phyloP scores from a whole-genome alignment of 2,888 invertebrate genomes.

The Molorchus minor region DNA sequence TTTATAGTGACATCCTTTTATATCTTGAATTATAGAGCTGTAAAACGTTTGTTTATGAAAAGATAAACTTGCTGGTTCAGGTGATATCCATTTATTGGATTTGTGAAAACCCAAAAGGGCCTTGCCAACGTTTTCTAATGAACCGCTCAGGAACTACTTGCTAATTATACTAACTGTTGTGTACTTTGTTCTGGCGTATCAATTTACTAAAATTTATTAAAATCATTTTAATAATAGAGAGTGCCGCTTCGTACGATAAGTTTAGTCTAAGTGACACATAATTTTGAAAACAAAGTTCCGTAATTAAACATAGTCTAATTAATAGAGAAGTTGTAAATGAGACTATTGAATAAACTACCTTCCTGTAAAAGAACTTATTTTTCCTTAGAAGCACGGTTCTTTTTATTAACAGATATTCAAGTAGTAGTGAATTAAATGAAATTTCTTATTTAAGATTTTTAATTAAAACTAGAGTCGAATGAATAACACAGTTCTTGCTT shows the following conservation, averaged over 20 bases:
- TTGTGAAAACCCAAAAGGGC: no score
- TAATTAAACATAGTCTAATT: no score
- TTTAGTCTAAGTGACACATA: background rate
- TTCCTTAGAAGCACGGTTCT: background rate
- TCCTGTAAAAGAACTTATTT: background rate
- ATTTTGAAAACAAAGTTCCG: background rate
- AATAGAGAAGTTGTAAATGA: background rate
- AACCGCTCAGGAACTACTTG: no score
- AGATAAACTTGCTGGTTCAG: no score
- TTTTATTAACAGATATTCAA: slow-evolving; percentile 10
- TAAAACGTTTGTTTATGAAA: no score
- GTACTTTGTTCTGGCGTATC: background rate
- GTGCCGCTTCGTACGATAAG: background rate
- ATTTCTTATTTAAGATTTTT: slow-evolving; percentile 14
- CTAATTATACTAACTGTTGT: no score
- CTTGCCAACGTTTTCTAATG: no score
- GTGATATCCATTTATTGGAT: no score
- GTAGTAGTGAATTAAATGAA: background rate
- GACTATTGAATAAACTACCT: background rate
- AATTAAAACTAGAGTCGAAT: slow-evolving; percentile 32
- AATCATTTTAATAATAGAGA: background rate
- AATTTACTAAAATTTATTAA: background rate
- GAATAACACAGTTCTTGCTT: slow-evolving; percentile 33
- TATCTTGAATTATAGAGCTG: no score
- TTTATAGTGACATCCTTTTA: no score